These are phyloP conservation scores for Dasysyrphus albostriatus DNA, from an alignment of 2,888 invertebrate genomes.

Conservation along the genomic window DNA sequence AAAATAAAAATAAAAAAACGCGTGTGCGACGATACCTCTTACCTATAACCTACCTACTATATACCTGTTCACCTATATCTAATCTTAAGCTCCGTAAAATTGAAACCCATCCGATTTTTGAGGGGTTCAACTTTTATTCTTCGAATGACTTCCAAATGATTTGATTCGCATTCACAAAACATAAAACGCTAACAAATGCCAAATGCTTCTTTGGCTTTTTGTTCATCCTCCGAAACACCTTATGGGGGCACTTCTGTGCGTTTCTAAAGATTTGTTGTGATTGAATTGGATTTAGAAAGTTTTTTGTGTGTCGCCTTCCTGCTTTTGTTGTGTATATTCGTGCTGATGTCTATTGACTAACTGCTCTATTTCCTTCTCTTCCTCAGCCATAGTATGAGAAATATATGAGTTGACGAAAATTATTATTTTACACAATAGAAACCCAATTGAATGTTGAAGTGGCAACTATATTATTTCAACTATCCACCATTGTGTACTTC, in stretches of 20 bases:
- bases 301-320: conserved; percentile 33
- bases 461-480: conserved; percentile 33
- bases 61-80: conserved; percentile 62
- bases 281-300: conserved; percentile 69
- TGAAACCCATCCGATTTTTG: conserved; percentile 52
- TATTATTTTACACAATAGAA: conserved; percentile 41
- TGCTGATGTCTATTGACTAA: conserved; percentile 12
- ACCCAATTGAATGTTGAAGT: conserved; percentile 49
- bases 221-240: conserved; percentile 72
- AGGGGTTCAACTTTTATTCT: conserved; percentile 61
- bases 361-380: conserved; percentile 29
- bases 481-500: not conserved
- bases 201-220: conserved; percentile 56
- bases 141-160: conserved; percentile 74
- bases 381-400: conserved; percentile 18
- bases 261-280: conserved; percentile 67
- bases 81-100: conserved; percentile 73
- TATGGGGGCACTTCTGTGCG: conserved; percentile 54
- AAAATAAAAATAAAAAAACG: conserved; percentile 14
- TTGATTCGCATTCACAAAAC: conserved; percentile 75
- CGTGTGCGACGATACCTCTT: conserved; percentile 33
- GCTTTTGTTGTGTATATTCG: conserved; percentile 12
- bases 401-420: conserved; percentile 29
- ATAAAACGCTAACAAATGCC: conserved; percentile 69
- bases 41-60: not conserved